Percentiles rank a stretch among this genome's conserved stretches.
These are phyloP conservation scores for Alaudala cheleensis DNA, from an alignment of 2,113 vertebrate species.

Conservation along the genomic window DNA sequence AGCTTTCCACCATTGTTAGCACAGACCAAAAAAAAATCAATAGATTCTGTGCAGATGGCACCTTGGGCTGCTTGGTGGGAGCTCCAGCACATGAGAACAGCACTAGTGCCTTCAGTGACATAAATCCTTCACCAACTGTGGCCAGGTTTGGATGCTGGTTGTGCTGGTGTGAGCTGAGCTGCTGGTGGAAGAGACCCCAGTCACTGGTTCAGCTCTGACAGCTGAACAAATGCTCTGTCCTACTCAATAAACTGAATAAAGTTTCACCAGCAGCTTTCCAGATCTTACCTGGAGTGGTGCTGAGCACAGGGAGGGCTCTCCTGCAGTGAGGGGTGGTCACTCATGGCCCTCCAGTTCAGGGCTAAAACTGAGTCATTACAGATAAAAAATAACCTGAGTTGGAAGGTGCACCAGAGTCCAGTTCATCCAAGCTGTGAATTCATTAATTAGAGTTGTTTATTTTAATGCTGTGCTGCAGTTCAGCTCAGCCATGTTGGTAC, in stretches of 20 bases:
- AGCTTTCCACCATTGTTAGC: background rate
- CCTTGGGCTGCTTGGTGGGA: background rate
- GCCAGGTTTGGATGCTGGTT: background rate
- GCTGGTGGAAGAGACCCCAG: background rate
- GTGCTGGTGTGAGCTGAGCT: background rate
- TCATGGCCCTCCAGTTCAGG: background rate
- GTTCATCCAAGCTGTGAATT: background rate
- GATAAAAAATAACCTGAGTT: rapidly evolving
- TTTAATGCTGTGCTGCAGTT: background rate
- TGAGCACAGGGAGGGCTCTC: background rate
- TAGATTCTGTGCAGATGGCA: background rate
- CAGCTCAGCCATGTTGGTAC: background rate
- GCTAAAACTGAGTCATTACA: background rate
- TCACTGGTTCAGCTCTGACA: background rate
- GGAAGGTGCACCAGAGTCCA: background rate
- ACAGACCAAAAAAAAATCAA: background rate
- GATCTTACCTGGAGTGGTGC: background rate
- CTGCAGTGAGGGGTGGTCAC: background rate
- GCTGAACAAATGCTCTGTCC: background rate
- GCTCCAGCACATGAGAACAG: background rate
- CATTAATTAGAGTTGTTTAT: background rate
- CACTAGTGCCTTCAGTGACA: background rate
- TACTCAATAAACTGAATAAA: background rate
- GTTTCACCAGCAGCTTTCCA: background rate
- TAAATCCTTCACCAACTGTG: background rate